Base-by-base conservation (phyloP, 2,113 vertebrate genomes). In the Osmerus eperlanus region DNA sequence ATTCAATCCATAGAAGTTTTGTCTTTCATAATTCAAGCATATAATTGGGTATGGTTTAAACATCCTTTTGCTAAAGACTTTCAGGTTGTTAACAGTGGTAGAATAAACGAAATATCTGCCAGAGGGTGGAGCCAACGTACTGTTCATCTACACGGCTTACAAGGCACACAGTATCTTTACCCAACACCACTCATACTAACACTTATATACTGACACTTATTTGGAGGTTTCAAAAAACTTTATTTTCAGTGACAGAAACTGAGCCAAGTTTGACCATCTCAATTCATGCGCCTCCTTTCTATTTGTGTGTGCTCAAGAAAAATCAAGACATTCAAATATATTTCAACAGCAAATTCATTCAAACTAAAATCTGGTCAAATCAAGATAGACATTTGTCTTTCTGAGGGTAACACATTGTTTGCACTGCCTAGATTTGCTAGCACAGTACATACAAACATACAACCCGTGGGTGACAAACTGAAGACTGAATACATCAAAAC, bases 191-290 rank as follows among this genome's bases (percentile, higher is more conserved):
- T 47, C 25, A 29, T 28, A 28, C 11, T 15, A 13, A 62, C 25
- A 29, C 60, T 28, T 15, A 62, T 62, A 15, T 14, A 2, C 14
- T 16, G 25, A 29, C 12, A 15, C 13, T 14, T 25, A 16, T 11
- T 21, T 47, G 41, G 41, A 23, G 25, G 60, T 62, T 62, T 62
- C 14, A 62, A 47, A 47, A 62, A 62, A 28, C 12, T 29, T 62
- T 62, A 62, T 62, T 62, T 62, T 62, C 60, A 28, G 60, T 29
- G 60, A 62, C 60, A 62, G 60, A 62, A 62, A 59, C 7, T 21
- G 9, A 59, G 58, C 19, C 58, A 4, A 23, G 58, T 19, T 4
- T 23, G 9, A 60, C 41, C 28, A 7, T 32, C 25, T 28, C 15
- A 65, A 18, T 36, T n/a, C 9, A 7, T n/a, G 32, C 14, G 2